phyloP scores from a whole-genome alignment of 2,113 vertebrate genomes.

The Cephalopterus ornatus region DNA sequence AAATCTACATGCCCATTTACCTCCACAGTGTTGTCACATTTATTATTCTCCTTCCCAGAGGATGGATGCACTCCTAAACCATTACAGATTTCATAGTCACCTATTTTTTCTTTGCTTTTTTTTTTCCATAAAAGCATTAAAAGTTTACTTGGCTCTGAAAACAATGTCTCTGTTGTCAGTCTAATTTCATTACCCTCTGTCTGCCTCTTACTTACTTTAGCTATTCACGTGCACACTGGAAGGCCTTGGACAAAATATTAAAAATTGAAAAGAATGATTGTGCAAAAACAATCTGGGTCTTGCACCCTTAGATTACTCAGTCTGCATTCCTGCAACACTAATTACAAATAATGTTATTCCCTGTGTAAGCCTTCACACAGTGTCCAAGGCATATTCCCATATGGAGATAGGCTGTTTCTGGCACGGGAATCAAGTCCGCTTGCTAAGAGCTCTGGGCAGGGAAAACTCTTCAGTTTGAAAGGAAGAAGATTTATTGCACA shows the following conservation, averaged over 20 bases:
- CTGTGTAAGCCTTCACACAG: neutral
- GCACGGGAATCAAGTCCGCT: neutral
- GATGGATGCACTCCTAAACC: neutral
- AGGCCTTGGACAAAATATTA: neutral
- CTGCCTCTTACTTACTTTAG: neutral
- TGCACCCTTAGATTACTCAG: neutral
- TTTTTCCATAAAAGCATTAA: neutral
- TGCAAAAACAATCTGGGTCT: neutral
- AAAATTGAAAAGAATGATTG: neutral
- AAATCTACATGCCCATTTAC: neutral
- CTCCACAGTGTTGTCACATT: neutral
- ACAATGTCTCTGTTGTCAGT: neutral
- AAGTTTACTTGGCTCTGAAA: neutral
- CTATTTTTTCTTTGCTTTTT: neutral
- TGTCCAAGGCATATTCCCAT: neutral
- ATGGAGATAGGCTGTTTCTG: neutral
- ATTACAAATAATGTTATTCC: neutral
- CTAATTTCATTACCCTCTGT: neutral
- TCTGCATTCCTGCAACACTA: neutral
- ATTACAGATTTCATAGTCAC: neutral
- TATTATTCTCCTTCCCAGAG: neutral
- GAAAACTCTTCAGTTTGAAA: neutral
- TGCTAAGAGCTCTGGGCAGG: neutral
- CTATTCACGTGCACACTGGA: neutral
- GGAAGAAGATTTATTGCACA: neutral